A percentile compares a stretch with the other conserved stretches of the same genome.
phyloP scores from a whole-genome alignment of 2,113 vertebrate species.

The Clupea harengus region DNA sequence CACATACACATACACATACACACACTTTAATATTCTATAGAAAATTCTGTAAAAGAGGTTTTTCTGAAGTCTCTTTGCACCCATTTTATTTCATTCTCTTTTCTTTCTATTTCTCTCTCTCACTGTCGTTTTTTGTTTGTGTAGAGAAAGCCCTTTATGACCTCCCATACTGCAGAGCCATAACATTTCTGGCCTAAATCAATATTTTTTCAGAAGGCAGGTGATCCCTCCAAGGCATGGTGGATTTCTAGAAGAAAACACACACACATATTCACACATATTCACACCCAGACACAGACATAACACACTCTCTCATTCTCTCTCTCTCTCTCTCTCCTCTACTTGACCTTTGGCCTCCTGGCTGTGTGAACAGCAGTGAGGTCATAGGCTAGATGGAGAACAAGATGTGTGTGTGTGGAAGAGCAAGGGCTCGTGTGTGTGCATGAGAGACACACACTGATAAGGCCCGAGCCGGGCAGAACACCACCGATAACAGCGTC shows the following conservation, averaged over 20 bases:
- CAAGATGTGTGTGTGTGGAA: background rate
- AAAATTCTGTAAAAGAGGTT: too few relatives aligned
- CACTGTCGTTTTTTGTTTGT: background rate
- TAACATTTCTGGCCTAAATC: slow-evolving; percentile 48
- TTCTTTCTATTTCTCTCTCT: slow-evolving; percentile 2
- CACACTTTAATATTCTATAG: background rate
- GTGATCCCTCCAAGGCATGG: slow-evolving; percentile 24
- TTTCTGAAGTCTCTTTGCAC: too few relatives aligned
- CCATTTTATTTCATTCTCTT: too few relatives aligned
- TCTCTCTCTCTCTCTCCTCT: background rate
- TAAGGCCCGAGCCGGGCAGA: background rate
- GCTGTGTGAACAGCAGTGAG: background rate
- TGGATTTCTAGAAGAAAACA: background rate
- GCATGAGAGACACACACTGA: background rate
- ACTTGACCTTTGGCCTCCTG: background rate
- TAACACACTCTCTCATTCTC: background rate
- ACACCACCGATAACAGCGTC: background rate
- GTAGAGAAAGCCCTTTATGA: slow-evolving; percentile 6
- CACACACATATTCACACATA: background rate
- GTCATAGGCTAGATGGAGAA: background rate
- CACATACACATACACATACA: background rate
- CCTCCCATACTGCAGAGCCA: slow-evolving; percentile 38
- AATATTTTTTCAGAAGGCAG: slow-evolving; percentile 22
- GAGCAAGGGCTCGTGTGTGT: background rate
- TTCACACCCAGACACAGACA: background rate